Conservation (phyloP, 2,888 invertebrate genomes). For the Galerucella nymphaeae region DNA sequence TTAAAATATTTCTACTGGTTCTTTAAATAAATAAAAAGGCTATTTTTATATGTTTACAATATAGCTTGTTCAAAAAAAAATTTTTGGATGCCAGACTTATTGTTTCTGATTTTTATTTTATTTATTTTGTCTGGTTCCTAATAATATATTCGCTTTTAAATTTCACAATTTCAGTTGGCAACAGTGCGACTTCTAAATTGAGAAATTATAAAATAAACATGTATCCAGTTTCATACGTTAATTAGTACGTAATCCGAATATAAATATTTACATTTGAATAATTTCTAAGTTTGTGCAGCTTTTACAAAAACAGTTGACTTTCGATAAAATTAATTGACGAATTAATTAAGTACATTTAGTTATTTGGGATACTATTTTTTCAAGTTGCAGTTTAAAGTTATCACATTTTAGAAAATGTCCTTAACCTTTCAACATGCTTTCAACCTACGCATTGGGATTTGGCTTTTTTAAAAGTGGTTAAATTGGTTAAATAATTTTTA, state of each 20-base stretch:
- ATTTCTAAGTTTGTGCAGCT: constrained; percentile 1
- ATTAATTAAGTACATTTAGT: not conserved
- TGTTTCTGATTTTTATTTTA: constrained; percentile 4
- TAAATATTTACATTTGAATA: constrained; percentile 10
- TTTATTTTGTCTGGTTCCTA: constrained; percentile 9
- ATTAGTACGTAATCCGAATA: constrained; percentile 12
- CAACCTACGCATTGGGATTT: not conserved
- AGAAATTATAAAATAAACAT: constrained; percentile 15
- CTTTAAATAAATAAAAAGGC: not conserved
- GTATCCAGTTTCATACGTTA: constrained; percentile 12
- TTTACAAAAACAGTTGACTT: constrained; percentile 4
- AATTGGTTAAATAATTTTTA: too few species aligned
- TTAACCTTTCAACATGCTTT: not conserved
- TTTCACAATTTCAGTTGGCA: constrained; percentile 14
- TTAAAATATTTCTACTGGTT: not conserved
- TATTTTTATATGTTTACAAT: not conserved
- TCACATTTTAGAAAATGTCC: not conserved
- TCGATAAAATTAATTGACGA: constrained; percentile 1
- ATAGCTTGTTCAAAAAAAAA: not conserved
- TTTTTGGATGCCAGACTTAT: not conserved
- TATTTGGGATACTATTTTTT: not conserved
- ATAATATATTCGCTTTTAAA: not conserved
- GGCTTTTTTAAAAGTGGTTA: too few species aligned
- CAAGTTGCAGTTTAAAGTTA: not conserved
- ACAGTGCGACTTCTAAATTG: constrained; percentile 12